phyloP scores from a whole-genome alignment of 2,888 invertebrate species.

The Imbricaverruca yamaguchii region DNA sequence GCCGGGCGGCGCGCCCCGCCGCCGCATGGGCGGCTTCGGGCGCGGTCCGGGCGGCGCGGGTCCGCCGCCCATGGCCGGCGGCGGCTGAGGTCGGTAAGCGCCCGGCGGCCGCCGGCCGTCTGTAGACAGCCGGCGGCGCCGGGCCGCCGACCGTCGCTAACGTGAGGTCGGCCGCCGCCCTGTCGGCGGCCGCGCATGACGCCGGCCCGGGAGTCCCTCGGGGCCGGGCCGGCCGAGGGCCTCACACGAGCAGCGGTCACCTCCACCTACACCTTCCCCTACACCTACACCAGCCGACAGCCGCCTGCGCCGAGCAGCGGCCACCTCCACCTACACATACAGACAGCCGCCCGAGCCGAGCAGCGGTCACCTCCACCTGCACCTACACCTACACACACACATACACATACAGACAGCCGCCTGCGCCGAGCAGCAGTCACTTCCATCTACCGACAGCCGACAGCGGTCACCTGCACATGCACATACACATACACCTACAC shows the following conservation, averaged over 20 bases:
- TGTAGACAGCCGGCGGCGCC: not conserved
- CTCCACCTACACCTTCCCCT: too few species aligned
- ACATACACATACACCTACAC: too few species aligned
- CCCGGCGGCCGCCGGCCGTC: not conserved
- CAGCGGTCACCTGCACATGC: too few species aligned
- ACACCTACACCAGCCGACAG: too few species aligned
- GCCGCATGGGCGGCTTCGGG: slow-evolving; percentile 15
- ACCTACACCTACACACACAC: too few species aligned
- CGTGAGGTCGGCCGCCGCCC: not conserved
- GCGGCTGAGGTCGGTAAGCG: slow-evolving; percentile 9
- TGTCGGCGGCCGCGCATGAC: not conserved
- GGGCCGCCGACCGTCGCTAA: not conserved
- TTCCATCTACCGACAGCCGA: too few species aligned
- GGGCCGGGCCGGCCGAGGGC: slow-evolving; percentile 6
- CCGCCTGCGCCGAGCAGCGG: too few species aligned
- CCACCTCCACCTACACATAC: too few species aligned
- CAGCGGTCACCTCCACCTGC: not conserved
- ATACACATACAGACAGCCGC: too few species aligned
- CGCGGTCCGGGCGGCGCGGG: not conserved
- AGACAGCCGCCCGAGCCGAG: not conserved
- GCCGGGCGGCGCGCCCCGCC: not conserved
- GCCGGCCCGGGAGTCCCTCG: not conserved
- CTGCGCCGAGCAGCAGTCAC: too few species aligned
- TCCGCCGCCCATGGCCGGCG: slow-evolving; percentile 11
- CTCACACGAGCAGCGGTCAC: not conserved